These are phyloP conservation scores for Rhincodon typus DNA, from an alignment of 2,797 vertebrate genomes.

Conservation along the genomic window DNA sequence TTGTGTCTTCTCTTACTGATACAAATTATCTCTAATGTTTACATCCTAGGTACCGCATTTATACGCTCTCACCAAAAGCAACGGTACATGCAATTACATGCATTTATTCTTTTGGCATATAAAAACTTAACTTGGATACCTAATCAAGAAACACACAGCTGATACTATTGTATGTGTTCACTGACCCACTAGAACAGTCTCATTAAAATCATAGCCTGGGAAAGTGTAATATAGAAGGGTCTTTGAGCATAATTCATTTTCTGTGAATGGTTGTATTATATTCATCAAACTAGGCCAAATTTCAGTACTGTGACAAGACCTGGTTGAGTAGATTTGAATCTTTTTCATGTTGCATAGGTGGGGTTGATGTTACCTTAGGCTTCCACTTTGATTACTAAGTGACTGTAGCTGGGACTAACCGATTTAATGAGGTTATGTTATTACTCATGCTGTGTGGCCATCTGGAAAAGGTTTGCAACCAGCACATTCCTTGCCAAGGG, in stretches of 20 bases:
- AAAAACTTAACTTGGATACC: background rate
- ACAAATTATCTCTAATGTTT: background rate
- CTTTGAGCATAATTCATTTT: conserved; percentile 35
- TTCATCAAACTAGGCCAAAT: conserved; percentile 14
- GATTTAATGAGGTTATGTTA: conserved; percentile 63
- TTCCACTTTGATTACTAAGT: conserved; percentile 58
- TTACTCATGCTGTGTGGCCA: conserved; percentile 60
- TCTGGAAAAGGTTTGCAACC: conserved; percentile 67
- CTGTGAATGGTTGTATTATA: conserved; percentile 34
- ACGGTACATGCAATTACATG: background rate
- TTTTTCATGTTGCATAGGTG: conserved; percentile 50
- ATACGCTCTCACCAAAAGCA: background rate
- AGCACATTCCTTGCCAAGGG: conserved; percentile 51
- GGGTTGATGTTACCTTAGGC: conserved; percentile 53
- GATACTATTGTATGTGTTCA: conserved; percentile 46
- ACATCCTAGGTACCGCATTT: background rate
- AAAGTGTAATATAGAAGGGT: conserved; percentile 32
- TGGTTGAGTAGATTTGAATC: conserved; percentile 47
- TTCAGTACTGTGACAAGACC: conserved; percentile 41
- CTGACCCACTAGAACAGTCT: conserved; percentile 47
- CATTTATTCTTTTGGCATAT: conserved; percentile 9
- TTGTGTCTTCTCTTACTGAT: background rate
- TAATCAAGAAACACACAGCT: conserved; percentile 42
- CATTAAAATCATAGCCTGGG: conserved; percentile 44
- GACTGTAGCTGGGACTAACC: conserved; percentile 56